These are phyloP conservation scores for Bellardia bayeri DNA, from an alignment of 2,888 invertebrate genomes.

Conservation along the genomic window DNA sequence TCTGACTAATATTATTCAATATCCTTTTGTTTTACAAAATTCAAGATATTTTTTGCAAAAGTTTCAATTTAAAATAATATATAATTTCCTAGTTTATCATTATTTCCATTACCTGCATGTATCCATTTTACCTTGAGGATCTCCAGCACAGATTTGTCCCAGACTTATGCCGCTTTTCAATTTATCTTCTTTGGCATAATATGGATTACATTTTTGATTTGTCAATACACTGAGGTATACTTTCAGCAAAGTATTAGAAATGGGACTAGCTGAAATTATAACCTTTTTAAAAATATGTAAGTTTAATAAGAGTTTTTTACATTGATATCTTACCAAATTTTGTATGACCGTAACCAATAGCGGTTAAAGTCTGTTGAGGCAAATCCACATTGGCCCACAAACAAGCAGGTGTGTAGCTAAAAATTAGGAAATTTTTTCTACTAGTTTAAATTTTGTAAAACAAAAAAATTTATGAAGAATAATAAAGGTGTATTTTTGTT, in stretches of 20 bases:
- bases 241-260: slow-evolving; percentile 50
- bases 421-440: neutral
- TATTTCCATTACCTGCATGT: slow-evolving; percentile 69
- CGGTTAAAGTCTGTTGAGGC: slow-evolving; percentile 30
- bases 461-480: too few relatives aligned
- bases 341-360: slow-evolving; percentile 62
- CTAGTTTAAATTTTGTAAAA: too few relatives aligned
- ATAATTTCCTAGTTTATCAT: too few relatives aligned
- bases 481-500: too few relatives aligned
- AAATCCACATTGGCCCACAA: slow-evolving; percentile 41
- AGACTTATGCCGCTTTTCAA: slow-evolving; percentile 44
- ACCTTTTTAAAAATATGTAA: neutral
- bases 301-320: slow-evolving; percentile 1
- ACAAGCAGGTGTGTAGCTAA: slow-evolving; percentile 32
- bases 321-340: slow-evolving; percentile 52
- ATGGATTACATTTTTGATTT: slow-evolving; percentile 50
- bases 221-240: slow-evolving; percentile 44
- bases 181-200: slow-evolving; percentile 44
- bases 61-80: too few relatives aligned
- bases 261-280: slow-evolving; percentile 40
- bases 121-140: slow-evolving; percentile 60
- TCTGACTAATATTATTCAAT: too few relatives aligned
- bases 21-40: too few relatives aligned
- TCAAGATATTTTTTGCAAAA: too few relatives aligned
- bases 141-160: slow-evolving; percentile 64